Percentiles rank a stretch among this genome's conserved stretches.
Evolutionary conservation across 2,888 invertebrate genomes (phyloP).

Genomic region (Autographa pulchrina): DNA sequence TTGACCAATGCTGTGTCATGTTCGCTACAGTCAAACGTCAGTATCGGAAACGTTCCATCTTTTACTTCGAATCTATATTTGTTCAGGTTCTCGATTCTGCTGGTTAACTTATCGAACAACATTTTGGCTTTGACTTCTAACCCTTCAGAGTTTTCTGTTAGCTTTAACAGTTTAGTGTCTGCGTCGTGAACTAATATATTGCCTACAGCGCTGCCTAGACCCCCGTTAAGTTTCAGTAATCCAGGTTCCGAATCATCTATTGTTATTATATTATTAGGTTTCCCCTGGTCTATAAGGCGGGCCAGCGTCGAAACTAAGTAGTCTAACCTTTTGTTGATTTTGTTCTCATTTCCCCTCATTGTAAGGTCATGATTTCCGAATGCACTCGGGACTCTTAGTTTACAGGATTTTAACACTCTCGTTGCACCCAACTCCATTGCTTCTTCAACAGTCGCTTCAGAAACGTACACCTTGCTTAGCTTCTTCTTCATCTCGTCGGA

Average conservation of each 20-base stretch:
- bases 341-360: slow-evolving; percentile 21
- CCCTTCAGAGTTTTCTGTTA: slow-evolving; percentile 6
- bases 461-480: slow-evolving; percentile 21
- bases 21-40: not conserved
- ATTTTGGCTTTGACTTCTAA: not conserved
- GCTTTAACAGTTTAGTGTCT: slow-evolving; percentile 18
- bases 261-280: slow-evolving; percentile 1
- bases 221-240: slow-evolving; percentile 21
- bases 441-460: slow-evolving; percentile 18
- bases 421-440: slow-evolving; percentile 26
- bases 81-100: not conserved
- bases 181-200: slow-evolving; percentile 27
- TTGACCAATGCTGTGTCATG: not conserved
- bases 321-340: slow-evolving; percentile 6
- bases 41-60: not conserved
- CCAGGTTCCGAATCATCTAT: slow-evolving; percentile 23
- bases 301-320: not conserved
- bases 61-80: not conserved
- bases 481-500: slow-evolving; percentile 2
- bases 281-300: fast-evolving
- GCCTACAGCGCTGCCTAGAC: slow-evolving; percentile 28
- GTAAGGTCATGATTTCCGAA: slow-evolving; percentile 51
- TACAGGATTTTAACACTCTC: slow-evolving; percentile 11
- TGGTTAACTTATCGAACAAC: not conserved
- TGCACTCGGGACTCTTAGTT: slow-evolving; percentile 34